Evolutionary conservation across 2,888 invertebrate genomes (phyloP), one percentile per base, ranked within the genome.

Genomic region (Athalia circularis): DNA sequence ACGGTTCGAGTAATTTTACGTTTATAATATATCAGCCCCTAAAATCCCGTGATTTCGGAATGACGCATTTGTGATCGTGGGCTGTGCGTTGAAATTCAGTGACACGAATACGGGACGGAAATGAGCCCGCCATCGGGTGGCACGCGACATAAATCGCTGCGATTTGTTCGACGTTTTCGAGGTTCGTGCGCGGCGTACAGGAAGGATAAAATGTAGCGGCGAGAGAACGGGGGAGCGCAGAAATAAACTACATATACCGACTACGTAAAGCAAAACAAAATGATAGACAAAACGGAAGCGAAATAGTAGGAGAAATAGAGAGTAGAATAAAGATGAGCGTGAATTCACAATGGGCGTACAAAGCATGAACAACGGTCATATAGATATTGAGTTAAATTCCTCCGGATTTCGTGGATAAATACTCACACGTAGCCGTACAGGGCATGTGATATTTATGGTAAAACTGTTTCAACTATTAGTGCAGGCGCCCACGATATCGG

Each of bases 391-490:
- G 29, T 29, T 29, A 29, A 29, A 29, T 29, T 54, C n/a, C 4
- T 3, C 9, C 54, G n/a, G n/a, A 54, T 54, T 54, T n/a, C 54
- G 4, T n/a, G 54, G 54, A 54, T 54, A 8, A n/a, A 5, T 29
- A 29, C 29, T 29, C 29, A 29, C 29, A 29, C 29, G 29, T 29
- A 29, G 29, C 29, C 29, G 29, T 52, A 54, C 54, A n/a, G 8
- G 52, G 68, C 54, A 29, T 52, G 54, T 43, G 29, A 52, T 45
- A 70, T 70, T 70, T 47, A 59, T 59, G 70, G 70, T 29, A 62
- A 62, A 75, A 75, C 74, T 75, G 74, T 75, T 50, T 62, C 61
- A 75, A 75, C 74, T 75, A 75, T 75, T 62, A 48, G 50, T 50
- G 29, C 47, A 48, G 62, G 62, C 15, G 48, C 29, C 62, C 74